Evolutionary conservation across 2,888 invertebrate genomes (phyloP).

Genomic region (Tenthredo notha): DNA sequence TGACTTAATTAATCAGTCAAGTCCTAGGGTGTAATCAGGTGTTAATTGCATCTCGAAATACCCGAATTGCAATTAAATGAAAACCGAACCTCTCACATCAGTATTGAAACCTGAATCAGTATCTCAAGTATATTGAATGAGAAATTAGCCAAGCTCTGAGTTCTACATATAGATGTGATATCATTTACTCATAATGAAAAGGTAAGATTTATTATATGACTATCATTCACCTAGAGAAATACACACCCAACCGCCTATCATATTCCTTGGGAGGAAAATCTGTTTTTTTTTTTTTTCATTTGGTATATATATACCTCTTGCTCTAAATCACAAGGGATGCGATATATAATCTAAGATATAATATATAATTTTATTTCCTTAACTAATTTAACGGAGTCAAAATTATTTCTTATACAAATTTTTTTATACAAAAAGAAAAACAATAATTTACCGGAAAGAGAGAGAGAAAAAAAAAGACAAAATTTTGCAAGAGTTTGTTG

Average conservation of each 20-base stretch:
- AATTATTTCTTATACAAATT: neutral
- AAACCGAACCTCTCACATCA: neutral
- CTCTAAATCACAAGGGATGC: neutral
- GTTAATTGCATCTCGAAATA: conserved; percentile 2
- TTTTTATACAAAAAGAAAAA: neutral
- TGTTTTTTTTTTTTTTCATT: neutral
- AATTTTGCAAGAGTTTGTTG: neutral
- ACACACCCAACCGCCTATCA: neutral
- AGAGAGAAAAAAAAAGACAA: neutral
- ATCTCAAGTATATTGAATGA: conserved; percentile 4
- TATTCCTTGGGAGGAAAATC: neutral
- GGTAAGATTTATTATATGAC: neutral
- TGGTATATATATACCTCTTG: neutral
- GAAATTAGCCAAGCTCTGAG: neutral
- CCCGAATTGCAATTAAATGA: neutral
- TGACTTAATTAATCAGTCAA: conserved; percentile 15
- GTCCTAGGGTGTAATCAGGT: conserved; percentile 7
- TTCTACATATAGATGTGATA: neutral
- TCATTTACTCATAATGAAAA: neutral
- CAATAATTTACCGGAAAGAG: neutral
- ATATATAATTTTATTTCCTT: neutral
- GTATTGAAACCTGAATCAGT: neutral
- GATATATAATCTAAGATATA: neutral
- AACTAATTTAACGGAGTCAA: neutral
- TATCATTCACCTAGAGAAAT: conserved; percentile 12